Evolutionary conservation across 2,797 vertebrate species (phyloP).

Genomic region (Valencia hispanica): DNA sequence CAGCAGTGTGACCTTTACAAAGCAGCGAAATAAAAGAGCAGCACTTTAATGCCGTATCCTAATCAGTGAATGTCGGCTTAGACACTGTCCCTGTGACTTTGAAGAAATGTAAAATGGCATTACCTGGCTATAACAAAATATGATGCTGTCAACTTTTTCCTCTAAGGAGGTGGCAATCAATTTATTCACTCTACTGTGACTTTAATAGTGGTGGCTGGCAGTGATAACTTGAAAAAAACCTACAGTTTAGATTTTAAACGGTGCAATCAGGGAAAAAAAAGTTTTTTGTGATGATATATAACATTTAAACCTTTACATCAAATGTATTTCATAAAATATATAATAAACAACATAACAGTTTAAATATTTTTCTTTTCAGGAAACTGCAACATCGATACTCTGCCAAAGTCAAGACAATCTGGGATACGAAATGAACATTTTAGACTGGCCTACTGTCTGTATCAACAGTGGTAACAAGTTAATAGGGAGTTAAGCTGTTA

Average conservation of each 20-base stretch:
- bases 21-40: constrained; percentile 28
- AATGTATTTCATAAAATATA: too few species aligned
- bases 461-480: too few species aligned
- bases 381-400: too few species aligned
- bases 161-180: background rate
- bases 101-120: constrained; percentile 1
- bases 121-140: constrained; percentile 1
- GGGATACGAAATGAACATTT: too few species aligned
- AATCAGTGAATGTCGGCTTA: constrained; percentile 21
- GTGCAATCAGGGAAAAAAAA: too few species aligned
- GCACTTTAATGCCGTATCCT: constrained; percentile 28
- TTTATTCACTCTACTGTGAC: background rate
- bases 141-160: background rate
- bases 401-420: too few species aligned
- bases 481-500: too few species aligned
- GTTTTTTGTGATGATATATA: too few species aligned
- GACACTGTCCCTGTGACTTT: background rate
- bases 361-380: too few species aligned
- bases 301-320: too few species aligned
- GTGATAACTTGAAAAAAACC: background rate
- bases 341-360: too few species aligned
- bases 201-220: background rate
- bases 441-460: too few species aligned
- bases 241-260: background rate
- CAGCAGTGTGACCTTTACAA: constrained; percentile 24